Evolutionary conservation across 2,888 invertebrate species (phyloP).

Genomic region (Fragum whitleyi): DNA sequence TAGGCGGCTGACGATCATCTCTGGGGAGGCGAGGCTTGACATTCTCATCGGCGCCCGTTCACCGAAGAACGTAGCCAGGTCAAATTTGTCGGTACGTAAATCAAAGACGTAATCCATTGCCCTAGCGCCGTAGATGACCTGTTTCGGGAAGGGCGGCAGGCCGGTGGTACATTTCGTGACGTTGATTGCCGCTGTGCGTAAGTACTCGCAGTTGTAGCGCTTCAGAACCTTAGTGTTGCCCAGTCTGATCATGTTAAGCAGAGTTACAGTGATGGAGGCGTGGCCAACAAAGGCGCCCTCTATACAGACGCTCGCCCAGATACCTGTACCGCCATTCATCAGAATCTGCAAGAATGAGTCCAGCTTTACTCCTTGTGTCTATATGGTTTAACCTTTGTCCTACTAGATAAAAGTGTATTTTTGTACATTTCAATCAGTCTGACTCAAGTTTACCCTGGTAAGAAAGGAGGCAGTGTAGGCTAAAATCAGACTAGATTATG

Average conservation of each 20-base stretch:
- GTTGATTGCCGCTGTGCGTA: constrained; percentile 43
- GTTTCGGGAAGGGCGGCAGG: constrained; percentile 2
- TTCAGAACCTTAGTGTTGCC: constrained; percentile 31
- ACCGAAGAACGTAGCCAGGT: constrained; percentile 32
- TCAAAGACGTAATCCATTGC: constrained; percentile 41
- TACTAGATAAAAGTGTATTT: no score
- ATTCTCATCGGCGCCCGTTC: constrained; percentile 32
- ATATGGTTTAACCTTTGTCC: no score
- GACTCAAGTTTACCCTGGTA: no score
- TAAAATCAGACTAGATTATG: no score
- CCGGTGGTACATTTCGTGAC: constrained; percentile 38
- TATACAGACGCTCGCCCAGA: constrained; percentile 14
- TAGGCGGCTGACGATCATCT: background rate
- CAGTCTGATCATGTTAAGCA: background rate
- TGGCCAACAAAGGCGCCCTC: constrained; percentile 3
- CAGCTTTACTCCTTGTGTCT: constrained; percentile 4
- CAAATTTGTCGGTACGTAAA: constrained; percentile 28
- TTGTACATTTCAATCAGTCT: no score
- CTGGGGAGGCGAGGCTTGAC: background rate
- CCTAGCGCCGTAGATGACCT: constrained; percentile 32
- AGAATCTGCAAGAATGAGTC: background rate
- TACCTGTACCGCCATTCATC: constrained; percentile 7
- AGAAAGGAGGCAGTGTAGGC: no score
- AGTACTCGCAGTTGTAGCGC: constrained; percentile 39
- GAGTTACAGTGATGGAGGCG: constrained; percentile 4